phyloP scores from a whole-genome alignment of 1,140 invertebrate species.

The Lordiphosa stackelbergi region DNA sequence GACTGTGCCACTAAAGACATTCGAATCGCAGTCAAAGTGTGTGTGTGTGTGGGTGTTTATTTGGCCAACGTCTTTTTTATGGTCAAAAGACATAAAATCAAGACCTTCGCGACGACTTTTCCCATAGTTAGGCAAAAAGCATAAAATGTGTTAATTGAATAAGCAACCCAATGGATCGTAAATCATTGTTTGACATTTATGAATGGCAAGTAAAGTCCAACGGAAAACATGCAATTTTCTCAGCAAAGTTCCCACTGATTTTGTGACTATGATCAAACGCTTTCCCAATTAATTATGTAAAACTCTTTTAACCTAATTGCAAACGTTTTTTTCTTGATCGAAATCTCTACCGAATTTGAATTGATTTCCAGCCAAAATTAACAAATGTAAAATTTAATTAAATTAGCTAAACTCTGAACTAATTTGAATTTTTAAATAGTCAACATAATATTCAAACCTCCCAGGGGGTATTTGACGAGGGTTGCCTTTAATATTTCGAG shows the following conservation, averaged over 20 bases:
- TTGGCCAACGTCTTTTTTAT: slow-evolving; percentile 40
- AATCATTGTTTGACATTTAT: slow-evolving; percentile 60
- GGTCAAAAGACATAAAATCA: slow-evolving; percentile 65
- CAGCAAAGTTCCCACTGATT: slow-evolving; percentile 23
- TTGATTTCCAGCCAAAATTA: slow-evolving; percentile 48
- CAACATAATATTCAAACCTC: background rate
- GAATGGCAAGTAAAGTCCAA: slow-evolving; percentile 26
- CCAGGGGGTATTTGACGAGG: too few species aligned
- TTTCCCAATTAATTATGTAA: slow-evolving; percentile 68
- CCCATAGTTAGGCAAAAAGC: slow-evolving; percentile 57
- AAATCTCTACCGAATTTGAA: slow-evolving; percentile 33
- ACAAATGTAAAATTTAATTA: slow-evolving; percentile 64
- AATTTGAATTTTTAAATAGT: slow-evolving; percentile 49
- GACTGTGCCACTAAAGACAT: slow-evolving; percentile 45
- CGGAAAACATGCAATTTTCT: too few species aligned
- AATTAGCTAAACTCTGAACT: slow-evolving; percentile 63
- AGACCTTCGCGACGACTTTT: slow-evolving; percentile 51
- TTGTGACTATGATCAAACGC: slow-evolving; percentile 25
- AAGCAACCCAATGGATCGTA: slow-evolving; percentile 58
- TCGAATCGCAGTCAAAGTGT: slow-evolving; percentile 1
- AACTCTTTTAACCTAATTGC: slow-evolving; percentile 53
- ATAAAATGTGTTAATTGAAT: slow-evolving; percentile 72
- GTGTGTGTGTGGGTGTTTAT: slow-evolving; percentile 4
- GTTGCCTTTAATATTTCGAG: too few species aligned
- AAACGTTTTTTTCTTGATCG: slow-evolving; percentile 33